Base-by-base conservation (phyloP, 2,113 vertebrate species). In the Istiophorus platypterus region DNA sequence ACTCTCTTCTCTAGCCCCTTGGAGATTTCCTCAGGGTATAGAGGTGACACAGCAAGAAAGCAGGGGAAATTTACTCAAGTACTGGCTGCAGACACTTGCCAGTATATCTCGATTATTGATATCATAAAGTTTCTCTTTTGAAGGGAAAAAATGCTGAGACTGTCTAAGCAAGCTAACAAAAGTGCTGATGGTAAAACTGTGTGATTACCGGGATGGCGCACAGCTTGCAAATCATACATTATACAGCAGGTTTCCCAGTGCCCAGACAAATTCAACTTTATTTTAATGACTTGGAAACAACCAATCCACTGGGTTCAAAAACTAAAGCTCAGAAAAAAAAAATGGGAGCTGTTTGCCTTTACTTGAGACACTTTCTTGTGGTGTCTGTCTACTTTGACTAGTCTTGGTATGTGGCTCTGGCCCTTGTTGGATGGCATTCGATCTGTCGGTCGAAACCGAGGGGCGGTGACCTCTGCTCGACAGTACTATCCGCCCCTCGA, bases 41-140 rank as follows among this genome's bases (percentile, higher is more conserved):
- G 74, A 76, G 66, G 18, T 37, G 82, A 88, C 15, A 45, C 31
- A 22, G 66, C 31, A 39, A 71, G 76, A 63, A 2, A 71, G 76
- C 54, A 2, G 8, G 58, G 57, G 2, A 12, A 31, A 26, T 12
- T 41, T 1, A 29, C 31, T 22, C 29, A 78, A 56, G 75, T 0
- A 17, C 31, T 77, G 39, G 42, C 24, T 7, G 1, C 56, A 18
- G 56, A 42, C 62, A 66, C 51, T 13, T 75, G 6, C 8, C 73
- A 76, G 47, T 54, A 41, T 4, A 54, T 71, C 0, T 64, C 58
- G 0, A 1, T 79, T 31, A 72, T 57, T 4, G 7, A 71, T 4
- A 47, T 34, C 2, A 20, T 78, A 29, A 68, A 31, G 47, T 81
- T 72, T 76, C 5, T 79, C 9, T 79, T 75, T 52, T 15, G 51